Conservation (phyloP, 2,888 invertebrate genomes). For the Gibbula magus region DNA sequence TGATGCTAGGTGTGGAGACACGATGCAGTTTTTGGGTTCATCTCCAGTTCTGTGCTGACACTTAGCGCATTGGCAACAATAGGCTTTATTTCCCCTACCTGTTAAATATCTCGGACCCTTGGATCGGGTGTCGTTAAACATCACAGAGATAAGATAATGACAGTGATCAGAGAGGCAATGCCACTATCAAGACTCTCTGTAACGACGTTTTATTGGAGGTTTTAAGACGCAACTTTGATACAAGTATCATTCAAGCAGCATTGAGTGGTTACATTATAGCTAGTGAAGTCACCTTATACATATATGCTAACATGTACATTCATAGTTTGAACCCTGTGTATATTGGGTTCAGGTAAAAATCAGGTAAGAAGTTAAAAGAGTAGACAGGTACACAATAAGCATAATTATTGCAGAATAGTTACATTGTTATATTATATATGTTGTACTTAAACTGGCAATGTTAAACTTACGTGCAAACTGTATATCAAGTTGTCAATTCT, state of each 20-base stretch:
- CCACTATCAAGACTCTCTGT: background rate
- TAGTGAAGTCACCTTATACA: no score
- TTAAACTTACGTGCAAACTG: no score
- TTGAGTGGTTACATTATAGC: background rate
- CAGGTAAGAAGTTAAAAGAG: no score
- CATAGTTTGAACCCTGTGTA: no score
- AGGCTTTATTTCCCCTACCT: background rate
- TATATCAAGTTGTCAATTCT: no score
- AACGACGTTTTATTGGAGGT: background rate
- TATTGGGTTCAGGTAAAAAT: no score
- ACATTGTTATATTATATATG: no score
- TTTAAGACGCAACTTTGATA: background rate
- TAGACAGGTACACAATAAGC: no score
- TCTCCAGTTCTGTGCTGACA: no score
- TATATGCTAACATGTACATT: no score
- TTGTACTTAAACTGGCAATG: no score
- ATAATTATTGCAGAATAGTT: no score
- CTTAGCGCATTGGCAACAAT: background rate
- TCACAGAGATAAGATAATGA: background rate
- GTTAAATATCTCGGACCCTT: background rate
- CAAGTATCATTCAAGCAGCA: background rate
- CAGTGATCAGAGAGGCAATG: background rate
- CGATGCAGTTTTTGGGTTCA: background rate
- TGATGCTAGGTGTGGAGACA: background rate
- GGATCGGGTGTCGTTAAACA: background rate